Percentiles rank a stretch among this genome's conserved stretches.
Evolutionary conservation across 1,140 invertebrate genomes (phyloP).

Genomic region (Metaphire vulgaris): DNA sequence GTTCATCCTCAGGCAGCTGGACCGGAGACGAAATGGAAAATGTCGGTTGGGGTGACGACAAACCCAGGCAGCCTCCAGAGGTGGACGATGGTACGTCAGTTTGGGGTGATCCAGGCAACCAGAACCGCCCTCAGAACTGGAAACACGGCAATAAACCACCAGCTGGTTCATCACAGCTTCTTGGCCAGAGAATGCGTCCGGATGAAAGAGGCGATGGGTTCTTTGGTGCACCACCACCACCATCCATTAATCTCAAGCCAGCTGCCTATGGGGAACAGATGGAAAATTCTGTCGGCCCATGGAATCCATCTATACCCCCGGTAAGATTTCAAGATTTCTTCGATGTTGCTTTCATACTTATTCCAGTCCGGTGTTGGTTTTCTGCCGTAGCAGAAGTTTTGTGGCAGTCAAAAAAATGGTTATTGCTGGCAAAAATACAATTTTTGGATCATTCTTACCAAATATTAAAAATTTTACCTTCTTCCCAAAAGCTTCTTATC

Average conservation of each 20-base stretch:
- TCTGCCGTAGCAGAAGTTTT: too few relatives aligned
- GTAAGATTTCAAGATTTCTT: not conserved
- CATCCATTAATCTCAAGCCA: not conserved
- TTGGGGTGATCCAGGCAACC: slow-evolving; percentile 9
- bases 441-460: too few relatives aligned
- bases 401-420: too few relatives aligned
- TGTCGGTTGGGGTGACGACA: slow-evolving; percentile 56
- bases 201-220: not conserved
- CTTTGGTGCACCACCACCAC: not conserved
- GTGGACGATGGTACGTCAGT: slow-evolving; percentile 16
- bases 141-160: not conserved
- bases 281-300: not conserved
- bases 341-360: too few relatives aligned
- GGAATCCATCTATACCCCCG: not conserved
- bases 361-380: too few relatives aligned
- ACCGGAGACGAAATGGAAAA: slow-evolving; percentile 24
- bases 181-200: not conserved
- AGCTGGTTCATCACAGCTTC: not conserved
- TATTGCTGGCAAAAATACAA: too few relatives aligned
- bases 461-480: too few relatives aligned
- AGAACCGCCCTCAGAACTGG: slow-evolving; percentile 6
- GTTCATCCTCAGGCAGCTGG: slow-evolving; percentile 47
- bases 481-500: too few relatives aligned
- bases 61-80: slow-evolving; percentile 8
- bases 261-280: not conserved